phyloP scores from a whole-genome alignment of 2,113 vertebrate genomes.

The Mobula birostris region DNA sequence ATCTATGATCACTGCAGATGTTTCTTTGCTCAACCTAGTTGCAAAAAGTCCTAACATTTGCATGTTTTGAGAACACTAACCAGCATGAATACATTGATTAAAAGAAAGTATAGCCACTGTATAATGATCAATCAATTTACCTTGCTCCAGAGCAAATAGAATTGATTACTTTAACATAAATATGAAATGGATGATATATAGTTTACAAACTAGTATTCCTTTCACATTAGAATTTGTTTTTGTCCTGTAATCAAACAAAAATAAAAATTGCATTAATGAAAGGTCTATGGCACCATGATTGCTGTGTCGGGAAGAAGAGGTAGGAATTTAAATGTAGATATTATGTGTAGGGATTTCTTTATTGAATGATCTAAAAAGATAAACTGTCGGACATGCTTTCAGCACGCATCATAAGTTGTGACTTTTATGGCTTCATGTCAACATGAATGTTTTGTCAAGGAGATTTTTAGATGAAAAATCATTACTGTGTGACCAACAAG shows the following conservation, averaged over 20 bases:
- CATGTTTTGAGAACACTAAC: constrained; percentile 37
- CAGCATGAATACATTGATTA: neutral
- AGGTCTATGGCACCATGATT: neutral
- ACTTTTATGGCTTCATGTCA: neutral
- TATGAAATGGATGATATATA: neutral
- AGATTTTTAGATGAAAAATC: neutral
- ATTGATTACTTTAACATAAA: neutral
- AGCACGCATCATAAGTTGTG: neutral
- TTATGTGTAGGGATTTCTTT: neutral
- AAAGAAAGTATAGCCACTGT: too few species aligned
- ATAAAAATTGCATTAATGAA: neutral
- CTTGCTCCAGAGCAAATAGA: neutral
- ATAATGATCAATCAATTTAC: neutral
- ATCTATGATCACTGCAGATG: neutral
- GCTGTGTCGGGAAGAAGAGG: neutral
- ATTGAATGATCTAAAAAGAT: neutral
- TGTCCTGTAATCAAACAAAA: neutral
- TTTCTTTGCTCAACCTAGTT: neutral
- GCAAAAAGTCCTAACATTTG: constrained; percentile 39
- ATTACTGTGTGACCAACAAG: neutral
- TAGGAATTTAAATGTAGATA: neutral
- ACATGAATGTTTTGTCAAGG: neutral
- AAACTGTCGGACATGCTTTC: neutral
- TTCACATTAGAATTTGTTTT: neutral
- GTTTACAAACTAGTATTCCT: neutral